Evolutionary conservation across 2,888 invertebrate genomes (phyloP).

Genomic region (Napeogenes inachia): DNA sequence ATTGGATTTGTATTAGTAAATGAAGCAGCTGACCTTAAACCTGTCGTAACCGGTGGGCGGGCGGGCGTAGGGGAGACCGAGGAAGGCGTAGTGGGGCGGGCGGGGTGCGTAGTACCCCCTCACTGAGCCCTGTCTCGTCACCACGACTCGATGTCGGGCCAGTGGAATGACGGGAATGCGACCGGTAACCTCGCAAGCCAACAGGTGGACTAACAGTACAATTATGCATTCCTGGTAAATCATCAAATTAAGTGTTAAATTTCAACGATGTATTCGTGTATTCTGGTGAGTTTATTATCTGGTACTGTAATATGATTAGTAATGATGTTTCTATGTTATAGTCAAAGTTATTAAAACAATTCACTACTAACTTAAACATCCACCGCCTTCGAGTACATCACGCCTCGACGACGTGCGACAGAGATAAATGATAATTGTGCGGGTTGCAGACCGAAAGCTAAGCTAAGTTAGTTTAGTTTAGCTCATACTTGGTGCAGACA

Average conservation of each 20-base stretch:
- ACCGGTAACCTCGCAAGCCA: constrained; percentile 26
- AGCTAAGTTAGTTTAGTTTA: too few relatives aligned
- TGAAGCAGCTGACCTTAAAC: constrained; percentile 58
- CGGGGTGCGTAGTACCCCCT: constrained; percentile 54
- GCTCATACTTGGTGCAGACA: too few relatives aligned
- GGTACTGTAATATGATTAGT: background rate
- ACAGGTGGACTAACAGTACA: constrained; percentile 18
- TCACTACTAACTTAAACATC: background rate
- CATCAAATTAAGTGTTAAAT: background rate
- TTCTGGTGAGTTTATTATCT: background rate
- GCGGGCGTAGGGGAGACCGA: constrained; percentile 65
- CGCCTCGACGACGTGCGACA: background rate
- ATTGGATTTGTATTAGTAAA: constrained; percentile 46
- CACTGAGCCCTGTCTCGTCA: constrained; percentile 53
- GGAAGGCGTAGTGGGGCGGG: constrained; percentile 59
- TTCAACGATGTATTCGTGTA: constrained; percentile 6
- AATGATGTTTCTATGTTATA: background rate
- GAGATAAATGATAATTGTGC: background rate
- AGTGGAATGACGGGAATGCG: constrained; percentile 21
- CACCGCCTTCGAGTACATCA: background rate
- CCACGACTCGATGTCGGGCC: constrained; percentile 50
- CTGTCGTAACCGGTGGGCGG: constrained; percentile 47
- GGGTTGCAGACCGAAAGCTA: too few relatives aligned
- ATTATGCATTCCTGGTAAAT: background rate
- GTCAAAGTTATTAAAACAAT: background rate